A percentile compares a stretch with the other conserved stretches of the same genome.
Conservation (phyloP, 2,113 vertebrate genomes). For the Burhinus bistriatus region DNA sequence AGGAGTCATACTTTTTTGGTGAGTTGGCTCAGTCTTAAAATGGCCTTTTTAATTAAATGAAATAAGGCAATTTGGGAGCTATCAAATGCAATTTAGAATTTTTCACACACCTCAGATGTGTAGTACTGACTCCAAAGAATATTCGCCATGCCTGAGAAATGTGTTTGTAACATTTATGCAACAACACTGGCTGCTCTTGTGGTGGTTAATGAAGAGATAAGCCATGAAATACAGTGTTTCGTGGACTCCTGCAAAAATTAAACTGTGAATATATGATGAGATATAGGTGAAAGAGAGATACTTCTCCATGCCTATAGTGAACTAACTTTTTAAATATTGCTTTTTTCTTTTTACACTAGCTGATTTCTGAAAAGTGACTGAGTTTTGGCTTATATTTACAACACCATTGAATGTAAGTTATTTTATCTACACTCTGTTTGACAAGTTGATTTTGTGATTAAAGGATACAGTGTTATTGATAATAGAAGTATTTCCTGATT, state of each 20-base stretch:
- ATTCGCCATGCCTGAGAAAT: conserved; percentile 4
- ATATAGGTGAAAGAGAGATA: not conserved
- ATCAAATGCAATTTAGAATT: not conserved
- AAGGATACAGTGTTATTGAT: not conserved
- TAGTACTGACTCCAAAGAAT: not conserved
- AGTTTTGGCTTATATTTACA: not conserved
- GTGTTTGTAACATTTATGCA: not conserved
- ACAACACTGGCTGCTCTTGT: not conserved
- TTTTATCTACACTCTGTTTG: not conserved
- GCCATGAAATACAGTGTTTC: not conserved
- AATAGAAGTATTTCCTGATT: not conserved
- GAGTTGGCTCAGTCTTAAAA: not conserved
- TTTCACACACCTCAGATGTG: not conserved
- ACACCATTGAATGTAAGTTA: not conserved
- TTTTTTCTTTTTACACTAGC: not conserved
- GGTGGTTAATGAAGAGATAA: conserved; percentile 25
- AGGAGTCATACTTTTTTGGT: not conserved
- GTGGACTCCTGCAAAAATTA: not conserved
- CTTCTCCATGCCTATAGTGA: not conserved
- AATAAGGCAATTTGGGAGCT: not conserved
- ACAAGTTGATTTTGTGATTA: not conserved
- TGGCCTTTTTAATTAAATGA: not conserved
- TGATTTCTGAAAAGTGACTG: not conserved
- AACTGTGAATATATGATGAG: not conserved
- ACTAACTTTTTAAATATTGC: not conserved